Evolutionary conservation across 1,140 invertebrate species (phyloP), one percentile per base, ranked within the genome.

Genomic region (Sweltsa coloradensis): DNA sequence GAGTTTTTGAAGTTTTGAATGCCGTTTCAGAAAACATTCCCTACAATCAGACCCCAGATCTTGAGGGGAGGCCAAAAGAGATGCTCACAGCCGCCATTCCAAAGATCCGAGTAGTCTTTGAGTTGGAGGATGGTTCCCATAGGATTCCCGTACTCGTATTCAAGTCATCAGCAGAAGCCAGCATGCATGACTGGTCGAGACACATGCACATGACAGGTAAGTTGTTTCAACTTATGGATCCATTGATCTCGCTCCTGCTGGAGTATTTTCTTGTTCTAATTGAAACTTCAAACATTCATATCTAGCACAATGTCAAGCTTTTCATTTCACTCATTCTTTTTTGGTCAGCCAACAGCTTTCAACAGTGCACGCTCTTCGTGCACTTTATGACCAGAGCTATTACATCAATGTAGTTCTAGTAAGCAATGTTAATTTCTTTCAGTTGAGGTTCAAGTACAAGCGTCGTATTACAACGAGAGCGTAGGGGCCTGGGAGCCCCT

Each of bases 401-500:
- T n/a, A n/a, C n/a, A n/a, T n/a, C n/a, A n/a, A n/a, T n/a, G n/a
- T n/a, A n/a, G n/a, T n/a, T n/a, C n/a, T n/a, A n/a, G n/a, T 9
- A 31, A 31, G n/a, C 29, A 9, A 31, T 31, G n/a, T 31, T 31
- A 31, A 31, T 31, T 42, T 6, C 36, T 36, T 42, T 43, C 43
- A 69, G 61, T 25, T 11, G 71, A 76, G 24, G 27, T 84, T 3
- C 74, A 78, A 27, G 49, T 85, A 2, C 76, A 85, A 59, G 74
- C 81, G 2, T 79, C 78, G 47, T 85, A 78, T 59, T 89, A 79
- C 55, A 87, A 89, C 61, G 75, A 83, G 47, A 72, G 75, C 45
- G 59, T 78, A 11, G 76, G 78, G 51, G 69, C 71, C 16, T 89
- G 86, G 86, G 85, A 89, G 58, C 85, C 86, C 0, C 56, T 89